Conservation (phyloP, 2,113 vertebrate species). For the Oxygymnocypris stewartii region DNA sequence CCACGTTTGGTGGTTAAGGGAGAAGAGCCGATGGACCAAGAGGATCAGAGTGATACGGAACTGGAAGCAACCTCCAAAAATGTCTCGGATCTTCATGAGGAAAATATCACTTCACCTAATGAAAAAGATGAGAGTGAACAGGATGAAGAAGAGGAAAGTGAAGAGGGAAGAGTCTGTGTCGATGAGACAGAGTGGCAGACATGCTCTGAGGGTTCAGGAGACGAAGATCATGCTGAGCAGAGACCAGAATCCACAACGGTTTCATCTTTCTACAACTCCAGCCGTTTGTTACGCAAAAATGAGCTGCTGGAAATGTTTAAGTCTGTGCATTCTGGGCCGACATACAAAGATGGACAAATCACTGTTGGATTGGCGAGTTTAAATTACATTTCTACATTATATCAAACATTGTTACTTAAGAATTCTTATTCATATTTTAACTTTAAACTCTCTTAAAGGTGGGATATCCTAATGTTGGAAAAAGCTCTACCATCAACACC, state of each 20-base stretch:
- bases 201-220: constrained; percentile 81
- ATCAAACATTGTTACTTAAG: background rate
- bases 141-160: constrained; percentile 62
- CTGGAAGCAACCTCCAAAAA: constrained; percentile 37
- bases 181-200: constrained; percentile 87
- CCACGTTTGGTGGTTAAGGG: constrained; percentile 67
- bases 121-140: constrained; percentile 41
- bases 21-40: constrained; percentile 57
- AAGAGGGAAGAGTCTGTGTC: constrained; percentile 70
- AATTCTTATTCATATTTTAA: background rate
- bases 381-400: background rate
- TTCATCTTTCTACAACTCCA: constrained; percentile 75
- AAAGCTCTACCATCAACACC: constrained; percentile 98
- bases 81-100: background rate
- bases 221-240: constrained; percentile 50
- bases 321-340: constrained; percentile 75
- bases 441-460: constrained; percentile 73
- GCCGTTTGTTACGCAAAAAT: constrained; percentile 82
- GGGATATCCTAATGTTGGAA: constrained; percentile 97
- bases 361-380: constrained; percentile 92
- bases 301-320: constrained; percentile 86
- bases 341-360: constrained; percentile 82
- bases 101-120: constrained; percentile 6
- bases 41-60: constrained; percentile 67
- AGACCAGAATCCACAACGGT: constrained; percentile 35